Evolutionary conservation across 2,797 vertebrate genomes (phyloP).

Genomic region (Acanthis flammea): DNA sequence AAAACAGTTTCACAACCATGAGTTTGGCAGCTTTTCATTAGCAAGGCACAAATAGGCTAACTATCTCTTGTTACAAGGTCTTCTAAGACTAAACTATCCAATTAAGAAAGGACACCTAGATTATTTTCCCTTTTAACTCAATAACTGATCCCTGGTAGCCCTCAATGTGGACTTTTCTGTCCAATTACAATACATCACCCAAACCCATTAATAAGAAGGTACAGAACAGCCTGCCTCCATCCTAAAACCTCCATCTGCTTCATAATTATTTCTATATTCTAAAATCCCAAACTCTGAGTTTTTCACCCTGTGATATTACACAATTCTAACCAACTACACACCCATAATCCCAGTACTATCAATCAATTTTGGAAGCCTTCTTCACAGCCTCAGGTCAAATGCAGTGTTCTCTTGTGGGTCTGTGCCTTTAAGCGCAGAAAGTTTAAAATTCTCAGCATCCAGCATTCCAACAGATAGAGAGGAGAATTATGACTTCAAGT

Average conservation of each 20-base stretch:
- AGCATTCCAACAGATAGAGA: neutral
- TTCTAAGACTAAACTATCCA: neutral
- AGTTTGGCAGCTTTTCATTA: neutral
- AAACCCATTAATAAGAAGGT: neutral
- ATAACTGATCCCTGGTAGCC: fast-evolving
- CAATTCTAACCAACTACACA: neutral
- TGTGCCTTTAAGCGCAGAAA: neutral
- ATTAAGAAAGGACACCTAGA: neutral
- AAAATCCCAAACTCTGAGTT: neutral
- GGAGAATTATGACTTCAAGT: neutral
- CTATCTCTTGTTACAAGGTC: neutral
- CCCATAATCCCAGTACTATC: neutral
- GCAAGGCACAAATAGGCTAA: neutral
- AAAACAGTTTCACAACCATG: neutral
- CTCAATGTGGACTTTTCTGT: fast-evolving
- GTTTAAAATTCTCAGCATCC: neutral
- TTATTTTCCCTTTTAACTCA: neutral
- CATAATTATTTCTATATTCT: neutral
- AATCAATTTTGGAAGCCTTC: neutral
- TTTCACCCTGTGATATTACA: neutral
- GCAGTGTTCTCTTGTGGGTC: neutral
- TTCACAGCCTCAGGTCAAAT: neutral
- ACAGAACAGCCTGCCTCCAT: neutral
- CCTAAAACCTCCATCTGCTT: neutral
- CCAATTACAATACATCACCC: fast-evolving